Evolutionary conservation across 1,140 invertebrate genomes (phyloP), one percentile per base, ranked within the genome.

Genomic region (Tetramorium simillimum): DNA sequence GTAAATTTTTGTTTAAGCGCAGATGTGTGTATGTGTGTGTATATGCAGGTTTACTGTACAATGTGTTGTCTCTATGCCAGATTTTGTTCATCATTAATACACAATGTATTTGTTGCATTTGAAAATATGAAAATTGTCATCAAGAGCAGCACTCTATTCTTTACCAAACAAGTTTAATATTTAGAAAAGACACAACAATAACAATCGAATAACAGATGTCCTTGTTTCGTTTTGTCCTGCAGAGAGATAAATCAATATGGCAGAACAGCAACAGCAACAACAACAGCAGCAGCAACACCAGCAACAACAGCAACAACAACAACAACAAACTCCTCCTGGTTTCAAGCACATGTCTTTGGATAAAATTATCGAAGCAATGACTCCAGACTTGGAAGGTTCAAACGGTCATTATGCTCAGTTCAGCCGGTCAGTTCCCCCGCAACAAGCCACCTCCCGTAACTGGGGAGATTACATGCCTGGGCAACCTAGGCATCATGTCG

Each of bases 291-390:
- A 33, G 2, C 28, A 33, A 2, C 28, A 33, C 1, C 28, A 33
- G 3, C 33, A 33, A 4, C 33, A 33, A 0, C 33, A 33, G 4
- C 33, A 33, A 0, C 33, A 33, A 4, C 33, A 33, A 4, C 33
- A 33, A 33, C 33, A 33, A 33, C 33, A 94, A 73, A 87, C 92
- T 6, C 87, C 93, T 16, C 62, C 93, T 28, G 93, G 93, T 16
- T 92, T 93, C 67, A 94, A 94, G 60, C 92, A 89, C 33, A 93
- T 95, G 87, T 94, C 96, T 18, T 94, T 96, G 87, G 96, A 97
- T 90, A 96, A 96, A 92, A 96, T 97, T 75, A 96, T 97, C 37
- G 95, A 96, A 85, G 95, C 96, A 75, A 96, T 96, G 95, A 96
- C 96, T 28, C 95, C 96, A 43, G 96, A 96, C 90, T 95, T 96